Evolutionary conservation across 2,888 invertebrate species (phyloP).

Genomic region (Phytoseiulus persimilis): DNA sequence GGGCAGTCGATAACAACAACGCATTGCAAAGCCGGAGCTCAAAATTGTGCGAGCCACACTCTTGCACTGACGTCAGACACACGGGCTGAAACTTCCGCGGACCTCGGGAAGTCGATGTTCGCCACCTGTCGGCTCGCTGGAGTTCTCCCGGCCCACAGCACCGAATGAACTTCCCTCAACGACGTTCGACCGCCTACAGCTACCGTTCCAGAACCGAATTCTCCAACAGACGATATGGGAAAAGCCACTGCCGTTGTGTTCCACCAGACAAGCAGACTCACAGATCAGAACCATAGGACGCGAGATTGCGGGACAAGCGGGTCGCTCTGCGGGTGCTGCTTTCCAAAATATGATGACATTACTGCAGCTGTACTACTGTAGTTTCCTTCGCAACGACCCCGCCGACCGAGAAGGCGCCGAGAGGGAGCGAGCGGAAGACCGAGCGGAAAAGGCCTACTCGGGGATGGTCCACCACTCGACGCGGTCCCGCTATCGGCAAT

Average conservation of each 20-base stretch:
- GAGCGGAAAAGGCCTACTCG: no score
- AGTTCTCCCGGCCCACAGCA: no score
- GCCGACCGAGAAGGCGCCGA: no score
- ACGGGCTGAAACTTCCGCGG: not conserved
- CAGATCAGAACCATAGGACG: not conserved
- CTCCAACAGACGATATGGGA: not conserved
- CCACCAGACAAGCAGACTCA: not conserved
- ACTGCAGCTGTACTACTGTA: no score
- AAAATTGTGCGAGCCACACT: not conserved
- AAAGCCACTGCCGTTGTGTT: not conserved
- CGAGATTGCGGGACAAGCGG: not conserved
- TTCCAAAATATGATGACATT: not conserved
- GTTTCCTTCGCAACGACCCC: no score
- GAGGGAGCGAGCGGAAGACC: no score
- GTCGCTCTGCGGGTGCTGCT: not conserved
- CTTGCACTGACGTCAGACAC: not conserved
- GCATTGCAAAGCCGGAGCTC: not conserved
- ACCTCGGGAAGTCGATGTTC: not conserved
- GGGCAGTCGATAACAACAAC: not conserved
- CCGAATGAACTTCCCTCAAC: no score
- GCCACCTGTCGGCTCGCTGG: not conserved
- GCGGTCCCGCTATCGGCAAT: no score
- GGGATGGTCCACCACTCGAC: no score
- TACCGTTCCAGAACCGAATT: not conserved
- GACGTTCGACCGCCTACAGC: not conserved